A percentile compares a stretch with the other conserved stretches of the same genome.
phyloP scores from a whole-genome alignment of 2,113 vertebrate species.

The Heliornis fulica region DNA sequence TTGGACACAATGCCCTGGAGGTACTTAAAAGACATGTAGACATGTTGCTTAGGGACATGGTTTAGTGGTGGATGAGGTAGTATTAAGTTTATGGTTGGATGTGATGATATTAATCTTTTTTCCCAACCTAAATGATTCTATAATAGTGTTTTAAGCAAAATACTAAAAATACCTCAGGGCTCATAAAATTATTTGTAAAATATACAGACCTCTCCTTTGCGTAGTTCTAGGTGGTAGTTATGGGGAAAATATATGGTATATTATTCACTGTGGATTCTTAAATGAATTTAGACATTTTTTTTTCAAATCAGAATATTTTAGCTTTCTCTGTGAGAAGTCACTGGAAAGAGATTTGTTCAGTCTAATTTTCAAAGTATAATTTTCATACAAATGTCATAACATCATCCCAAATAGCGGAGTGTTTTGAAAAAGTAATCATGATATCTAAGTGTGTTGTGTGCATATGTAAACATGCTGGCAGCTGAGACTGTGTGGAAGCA shows the following conservation, averaged over 20 bases:
- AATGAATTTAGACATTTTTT: neutral
- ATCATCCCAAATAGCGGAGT: neutral
- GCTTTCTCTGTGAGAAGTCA: neutral
- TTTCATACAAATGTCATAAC: neutral
- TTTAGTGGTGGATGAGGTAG: too few relatives aligned
- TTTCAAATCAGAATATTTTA: neutral
- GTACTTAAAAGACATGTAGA: too few relatives aligned
- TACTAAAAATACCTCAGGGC: neutral
- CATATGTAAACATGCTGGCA: neutral
- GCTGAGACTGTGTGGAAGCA: neutral
- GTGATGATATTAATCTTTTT: too few relatives aligned
- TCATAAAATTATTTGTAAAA: neutral
- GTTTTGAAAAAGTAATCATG: neutral
- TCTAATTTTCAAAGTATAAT: neutral
- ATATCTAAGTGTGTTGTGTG: too few relatives aligned
- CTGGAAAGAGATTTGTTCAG: neutral
- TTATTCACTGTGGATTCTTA: neutral
- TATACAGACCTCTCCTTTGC: neutral
- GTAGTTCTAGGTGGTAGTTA: neutral
- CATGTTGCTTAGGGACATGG: too few relatives aligned
- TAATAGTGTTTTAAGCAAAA: neutral
- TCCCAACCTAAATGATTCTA: too few relatives aligned
- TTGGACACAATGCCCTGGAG: neutral
- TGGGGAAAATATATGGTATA: neutral
- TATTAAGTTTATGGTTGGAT: too few relatives aligned